Conservation (phyloP, 2,113 vertebrate genomes). For the Haemorhous mexicanus region DNA sequence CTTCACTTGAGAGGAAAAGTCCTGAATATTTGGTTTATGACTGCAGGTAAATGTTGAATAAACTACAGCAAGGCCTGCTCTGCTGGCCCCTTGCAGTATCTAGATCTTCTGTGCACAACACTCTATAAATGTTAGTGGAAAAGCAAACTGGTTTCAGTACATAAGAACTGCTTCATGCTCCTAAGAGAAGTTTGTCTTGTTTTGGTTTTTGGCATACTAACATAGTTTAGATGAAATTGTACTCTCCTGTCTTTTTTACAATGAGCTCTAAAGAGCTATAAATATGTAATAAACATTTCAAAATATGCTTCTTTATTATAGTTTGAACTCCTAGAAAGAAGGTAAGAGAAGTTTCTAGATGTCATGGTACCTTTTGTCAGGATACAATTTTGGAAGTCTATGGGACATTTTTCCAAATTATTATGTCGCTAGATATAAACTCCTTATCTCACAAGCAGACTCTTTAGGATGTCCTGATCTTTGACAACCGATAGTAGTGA, state of each 20-base stretch:
- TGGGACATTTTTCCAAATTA: neutral
- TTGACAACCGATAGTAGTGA: neutral
- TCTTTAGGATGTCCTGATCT: neutral
- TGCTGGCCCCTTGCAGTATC: neutral
- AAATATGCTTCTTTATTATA: neutral
- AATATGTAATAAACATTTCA: neutral
- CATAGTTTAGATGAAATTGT: neutral
- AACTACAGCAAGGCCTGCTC: neutral
- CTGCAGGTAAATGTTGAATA: neutral
- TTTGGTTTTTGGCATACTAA: neutral
- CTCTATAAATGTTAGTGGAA: neutral
- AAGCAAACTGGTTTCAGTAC: neutral
- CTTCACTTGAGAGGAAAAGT: neutral
- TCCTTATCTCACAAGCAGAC: neutral
- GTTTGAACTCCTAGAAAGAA: neutral
- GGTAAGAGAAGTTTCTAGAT: neutral
- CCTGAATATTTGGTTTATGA: neutral
- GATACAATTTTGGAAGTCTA: neutral
- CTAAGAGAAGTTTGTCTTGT: neutral
- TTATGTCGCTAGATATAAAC: neutral
- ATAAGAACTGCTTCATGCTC: neutral
- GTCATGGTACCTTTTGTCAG: neutral
- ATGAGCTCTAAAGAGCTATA: neutral
- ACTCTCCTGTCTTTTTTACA: neutral
- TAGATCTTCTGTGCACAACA: neutral